These are phyloP conservation scores for Lapara coniferarum DNA, from an alignment of 2,888 invertebrate genomes.

Conservation along the genomic window DNA sequence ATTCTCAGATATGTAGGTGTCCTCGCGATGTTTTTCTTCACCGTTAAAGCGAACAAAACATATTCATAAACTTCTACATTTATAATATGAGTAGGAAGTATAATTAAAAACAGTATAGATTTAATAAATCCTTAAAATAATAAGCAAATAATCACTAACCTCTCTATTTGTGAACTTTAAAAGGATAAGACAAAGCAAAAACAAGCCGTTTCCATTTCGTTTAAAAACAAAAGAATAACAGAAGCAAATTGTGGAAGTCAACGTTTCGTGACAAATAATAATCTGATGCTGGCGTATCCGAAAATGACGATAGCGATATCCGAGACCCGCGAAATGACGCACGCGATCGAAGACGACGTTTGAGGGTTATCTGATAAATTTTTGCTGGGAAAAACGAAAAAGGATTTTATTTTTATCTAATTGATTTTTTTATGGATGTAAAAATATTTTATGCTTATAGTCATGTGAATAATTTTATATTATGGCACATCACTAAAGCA, in stretches of 20 bases:
- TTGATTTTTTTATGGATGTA: too few species aligned
- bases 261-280: not conserved
- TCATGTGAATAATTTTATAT: not conserved
- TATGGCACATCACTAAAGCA: not conserved
- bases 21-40: too few species aligned
- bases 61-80: too few species aligned
- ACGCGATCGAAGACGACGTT: not conserved
- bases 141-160: too few species aligned
- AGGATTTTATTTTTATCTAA: too few species aligned
- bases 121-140: too few species aligned
- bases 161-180: not conserved
- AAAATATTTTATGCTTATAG: too few species aligned
- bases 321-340: not conserved
- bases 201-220: not conserved
- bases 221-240: not conserved
- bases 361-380: not conserved
- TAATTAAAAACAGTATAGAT: too few species aligned
- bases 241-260: not conserved
- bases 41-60: too few species aligned
- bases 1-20: too few species aligned
- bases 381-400: not conserved
- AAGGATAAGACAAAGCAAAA: not conserved
- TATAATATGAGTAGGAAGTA: too few species aligned
- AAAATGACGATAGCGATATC: constrained; percentile 12
- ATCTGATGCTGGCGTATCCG: not conserved